These are phyloP conservation scores for Lasioglossum pauxillum DNA, from an alignment of 2,888 invertebrate species.

Conservation along the genomic window DNA sequence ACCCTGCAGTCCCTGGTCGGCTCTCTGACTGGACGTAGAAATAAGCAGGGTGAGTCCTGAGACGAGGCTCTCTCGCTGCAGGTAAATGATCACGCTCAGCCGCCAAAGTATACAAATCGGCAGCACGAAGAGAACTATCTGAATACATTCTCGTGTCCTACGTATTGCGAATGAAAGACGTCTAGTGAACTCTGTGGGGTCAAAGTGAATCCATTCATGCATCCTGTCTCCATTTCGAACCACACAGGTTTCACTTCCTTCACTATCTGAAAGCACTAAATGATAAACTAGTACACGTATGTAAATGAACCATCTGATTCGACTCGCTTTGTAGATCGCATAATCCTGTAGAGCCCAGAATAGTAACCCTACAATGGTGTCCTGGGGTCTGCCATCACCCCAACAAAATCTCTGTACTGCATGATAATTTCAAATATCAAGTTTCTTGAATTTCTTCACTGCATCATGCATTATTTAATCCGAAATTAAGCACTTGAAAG, in stretches of 20 bases:
- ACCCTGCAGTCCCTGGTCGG: conserved; percentile 93
- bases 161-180: conserved; percentile 7
- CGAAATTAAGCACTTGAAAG: background rate
- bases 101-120: conserved; percentile 14
- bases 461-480: background rate
- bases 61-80: conserved; percentile 89
- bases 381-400: background rate
- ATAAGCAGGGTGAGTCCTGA: conserved; percentile 90
- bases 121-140: conserved; percentile 10
- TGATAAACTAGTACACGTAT: background rate
- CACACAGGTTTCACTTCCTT: background rate
- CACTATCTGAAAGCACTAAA: background rate
- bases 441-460: no score
- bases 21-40: conserved; percentile 90
- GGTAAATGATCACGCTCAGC: conserved; percentile 81
- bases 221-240: background rate
- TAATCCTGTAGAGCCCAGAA: background rate
- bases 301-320: background rate
- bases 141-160: background rate
- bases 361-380: background rate
- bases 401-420: background rate
- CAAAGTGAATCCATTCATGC: background rate
- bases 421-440: no score
- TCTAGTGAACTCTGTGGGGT: background rate
- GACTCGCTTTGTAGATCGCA: background rate